These are phyloP conservation scores for Tuta absoluta DNA, from an alignment of 2,888 invertebrate species.

Conservation along the genomic window DNA sequence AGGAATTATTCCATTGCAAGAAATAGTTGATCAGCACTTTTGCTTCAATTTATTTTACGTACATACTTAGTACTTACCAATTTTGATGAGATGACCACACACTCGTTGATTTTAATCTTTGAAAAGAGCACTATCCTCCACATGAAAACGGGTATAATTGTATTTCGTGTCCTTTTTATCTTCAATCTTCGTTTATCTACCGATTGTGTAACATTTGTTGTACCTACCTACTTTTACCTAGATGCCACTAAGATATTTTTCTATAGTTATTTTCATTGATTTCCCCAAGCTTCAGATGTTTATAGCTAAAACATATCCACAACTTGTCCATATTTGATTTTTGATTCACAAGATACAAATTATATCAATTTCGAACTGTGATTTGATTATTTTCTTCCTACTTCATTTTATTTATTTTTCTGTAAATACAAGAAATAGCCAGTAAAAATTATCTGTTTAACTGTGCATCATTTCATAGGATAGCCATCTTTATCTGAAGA, in stretches of 20 bases:
- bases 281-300: slow-evolving; percentile 34
- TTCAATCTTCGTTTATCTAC: background rate
- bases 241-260: slow-evolving; percentile 22
- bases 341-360: slow-evolving; percentile 38
- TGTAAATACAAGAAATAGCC: slow-evolving; percentile 81
- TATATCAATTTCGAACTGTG: slow-evolving; percentile 39
- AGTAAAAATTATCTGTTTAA: slow-evolving; percentile 89
- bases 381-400: slow-evolving; percentile 51
- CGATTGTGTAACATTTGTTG: slow-evolving; percentile 2
- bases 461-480: slow-evolving; percentile 88
- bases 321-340: slow-evolving; percentile 33
- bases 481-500: slow-evolving; percentile 84
- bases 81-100: slow-evolving; percentile 14
- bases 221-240: slow-evolving; percentile 15
- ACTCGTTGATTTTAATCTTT: background rate
- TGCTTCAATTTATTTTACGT: slow-evolving; percentile 22
- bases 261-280: slow-evolving; percentile 21
- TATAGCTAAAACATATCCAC: slow-evolving; percentile 35
- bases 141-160: slow-evolving; percentile 24
- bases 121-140: slow-evolving; percentile 22
- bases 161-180: slow-evolving; percentile 25
- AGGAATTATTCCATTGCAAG: background rate
- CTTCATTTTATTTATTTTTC: slow-evolving; percentile 64
- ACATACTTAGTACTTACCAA: background rate
- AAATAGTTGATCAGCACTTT: slow-evolving; percentile 4